Percentiles rank a stretch among this genome's conserved stretches.
phyloP scores from a whole-genome alignment of 2,113 vertebrate genomes.

The Falcunculus frontatus region DNA sequence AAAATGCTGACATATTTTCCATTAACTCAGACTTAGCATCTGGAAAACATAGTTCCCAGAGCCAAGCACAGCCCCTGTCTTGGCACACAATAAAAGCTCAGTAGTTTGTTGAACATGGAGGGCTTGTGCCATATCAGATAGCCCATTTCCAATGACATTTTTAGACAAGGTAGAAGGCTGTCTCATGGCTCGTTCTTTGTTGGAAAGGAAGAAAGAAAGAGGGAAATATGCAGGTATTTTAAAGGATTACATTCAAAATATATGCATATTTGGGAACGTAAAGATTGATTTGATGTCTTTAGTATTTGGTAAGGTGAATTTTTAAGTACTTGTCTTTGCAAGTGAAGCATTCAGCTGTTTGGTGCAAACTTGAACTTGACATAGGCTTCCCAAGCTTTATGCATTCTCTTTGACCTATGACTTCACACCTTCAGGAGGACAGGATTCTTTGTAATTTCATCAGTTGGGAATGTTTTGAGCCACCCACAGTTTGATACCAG shows the following conservation, averaged over 20 bases:
- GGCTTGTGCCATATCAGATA: neutral
- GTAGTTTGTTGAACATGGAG: neutral
- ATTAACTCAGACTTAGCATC: neutral
- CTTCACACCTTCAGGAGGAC: neutral
- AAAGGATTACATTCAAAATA: neutral
- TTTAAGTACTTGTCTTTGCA: neutral
- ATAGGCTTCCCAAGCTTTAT: neutral
- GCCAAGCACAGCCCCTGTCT: neutral
- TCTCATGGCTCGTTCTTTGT: neutral
- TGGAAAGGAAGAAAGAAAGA: neutral
- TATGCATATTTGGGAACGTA: fast-evolving
- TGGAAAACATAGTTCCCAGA: neutral
- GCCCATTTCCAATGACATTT: neutral
- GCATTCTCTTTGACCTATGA: neutral
- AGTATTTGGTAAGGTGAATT: neutral
- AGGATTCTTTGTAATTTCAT: neutral
- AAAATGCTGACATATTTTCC: neutral
- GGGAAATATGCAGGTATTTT: neutral
- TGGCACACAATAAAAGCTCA: neutral
- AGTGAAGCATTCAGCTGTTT: neutral
- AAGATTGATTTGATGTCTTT: neutral
- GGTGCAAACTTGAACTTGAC: neutral
- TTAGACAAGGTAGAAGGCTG: neutral
- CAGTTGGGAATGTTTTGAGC: neutral
- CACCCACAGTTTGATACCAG: neutral